Evolutionary conservation across 2,113 vertebrate species (phyloP).

Genomic region (Amazona vittata): DNA sequence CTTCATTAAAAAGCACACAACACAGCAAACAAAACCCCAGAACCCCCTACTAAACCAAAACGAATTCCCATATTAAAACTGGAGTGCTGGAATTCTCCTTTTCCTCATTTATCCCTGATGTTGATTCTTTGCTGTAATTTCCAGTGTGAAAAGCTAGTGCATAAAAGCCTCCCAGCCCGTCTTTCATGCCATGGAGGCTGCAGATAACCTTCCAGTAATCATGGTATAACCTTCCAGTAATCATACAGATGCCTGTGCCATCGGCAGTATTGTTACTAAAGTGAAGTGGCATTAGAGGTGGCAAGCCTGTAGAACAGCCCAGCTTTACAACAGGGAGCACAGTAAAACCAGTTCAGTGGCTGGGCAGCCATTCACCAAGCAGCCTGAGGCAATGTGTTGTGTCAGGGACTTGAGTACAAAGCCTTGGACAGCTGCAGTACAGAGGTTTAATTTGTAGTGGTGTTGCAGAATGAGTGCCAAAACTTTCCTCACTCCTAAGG

Average conservation of each 20-base stretch:
- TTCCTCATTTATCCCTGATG: not conserved
- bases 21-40: no score
- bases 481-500: conserved; percentile 10
- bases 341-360: not conserved
- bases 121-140: not conserved
- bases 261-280: fast-evolving
- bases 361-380: not conserved
- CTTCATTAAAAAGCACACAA: not conserved
- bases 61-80: not conserved
- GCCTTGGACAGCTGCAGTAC: conserved; percentile 45
- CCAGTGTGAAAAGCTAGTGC: not conserved
- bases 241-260: not conserved
- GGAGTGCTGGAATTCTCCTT: not conserved
- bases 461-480: not conserved
- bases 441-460: conserved; percentile 45
- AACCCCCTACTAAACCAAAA: not conserved
- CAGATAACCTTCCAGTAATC: not conserved
- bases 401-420: conserved; percentile 8
- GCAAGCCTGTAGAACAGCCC: not conserved
- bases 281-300: not conserved
- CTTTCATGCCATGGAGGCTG: fast-evolving
- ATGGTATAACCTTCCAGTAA: not conserved
- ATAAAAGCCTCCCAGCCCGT: not conserved
- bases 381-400: not conserved
- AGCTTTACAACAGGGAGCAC: not conserved